These are phyloP conservation scores for Eueremaeus valkanovi DNA, from an alignment of 2,888 invertebrate species.

Conservation along the genomic window DNA sequence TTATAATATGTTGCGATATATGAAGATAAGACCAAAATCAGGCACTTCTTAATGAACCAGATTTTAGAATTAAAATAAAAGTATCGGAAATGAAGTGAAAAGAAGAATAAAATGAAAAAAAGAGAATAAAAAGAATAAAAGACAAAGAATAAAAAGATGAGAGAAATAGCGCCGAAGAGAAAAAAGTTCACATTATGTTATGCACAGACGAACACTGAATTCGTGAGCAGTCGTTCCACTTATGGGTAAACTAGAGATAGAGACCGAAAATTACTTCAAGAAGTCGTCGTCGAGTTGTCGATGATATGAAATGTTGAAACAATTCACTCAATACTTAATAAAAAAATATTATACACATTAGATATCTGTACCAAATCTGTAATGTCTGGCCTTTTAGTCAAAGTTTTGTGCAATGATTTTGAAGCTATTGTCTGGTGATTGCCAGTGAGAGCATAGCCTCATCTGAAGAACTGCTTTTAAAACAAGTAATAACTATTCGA, in stretches of 20 bases:
- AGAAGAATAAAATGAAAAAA: neutral
- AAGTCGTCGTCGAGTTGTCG: neutral
- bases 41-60: slow-evolving; percentile 21
- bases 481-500: neutral
- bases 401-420: too few species aligned
- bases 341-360: neutral
- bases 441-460: too few species aligned
- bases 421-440: too few species aligned
- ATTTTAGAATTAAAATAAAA: slow-evolving; percentile 1
- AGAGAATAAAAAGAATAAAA: neutral
- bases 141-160: neutral
- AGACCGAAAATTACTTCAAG: neutral
- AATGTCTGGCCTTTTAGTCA: neutral
- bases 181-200: slow-evolving; percentile 26
- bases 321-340: neutral
- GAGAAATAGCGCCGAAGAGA: neutral
- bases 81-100: neutral
- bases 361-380: neutral
- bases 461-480: neutral
- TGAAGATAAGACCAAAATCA: neutral
- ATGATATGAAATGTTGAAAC: neutral
- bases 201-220: slow-evolving; percentile 6
- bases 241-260: neutral
- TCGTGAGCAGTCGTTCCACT: slow-evolving; percentile 23
- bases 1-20: neutral